Conservation (phyloP, 2,888 invertebrate genomes). For the Andrena fulva region DNA sequence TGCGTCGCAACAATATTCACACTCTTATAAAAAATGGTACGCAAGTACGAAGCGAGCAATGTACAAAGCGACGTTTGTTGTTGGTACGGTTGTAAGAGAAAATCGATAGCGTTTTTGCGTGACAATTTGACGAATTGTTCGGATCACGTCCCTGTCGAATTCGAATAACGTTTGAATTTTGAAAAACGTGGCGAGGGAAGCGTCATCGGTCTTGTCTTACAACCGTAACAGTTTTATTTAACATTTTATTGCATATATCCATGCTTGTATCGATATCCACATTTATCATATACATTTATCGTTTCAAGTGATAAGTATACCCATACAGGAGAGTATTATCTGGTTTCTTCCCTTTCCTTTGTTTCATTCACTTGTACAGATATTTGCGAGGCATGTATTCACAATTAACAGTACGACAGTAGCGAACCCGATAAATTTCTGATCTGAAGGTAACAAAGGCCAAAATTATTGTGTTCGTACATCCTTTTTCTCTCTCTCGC, state of each 20-base stretch:
- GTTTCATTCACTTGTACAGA: slow-evolving; percentile 51
- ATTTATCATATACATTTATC: slow-evolving; percentile 52
- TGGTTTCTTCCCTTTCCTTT: slow-evolving; percentile 6
- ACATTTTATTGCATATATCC: slow-evolving; percentile 46
- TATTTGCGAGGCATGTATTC: slow-evolving; percentile 58
- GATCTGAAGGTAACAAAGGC: slow-evolving; percentile 31
- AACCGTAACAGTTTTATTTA: slow-evolving; percentile 49
- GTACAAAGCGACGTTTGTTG: slow-evolving; percentile 68
- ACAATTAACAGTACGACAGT: slow-evolving; percentile 43
- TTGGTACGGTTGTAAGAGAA: slow-evolving; percentile 65
- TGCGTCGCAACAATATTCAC: slow-evolving; percentile 35
- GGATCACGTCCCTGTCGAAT: neutral
- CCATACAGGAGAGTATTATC: slow-evolving; percentile 51
- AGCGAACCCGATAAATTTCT: slow-evolving; percentile 11
- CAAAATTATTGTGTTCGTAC: slow-evolving; percentile 25
- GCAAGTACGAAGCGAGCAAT: slow-evolving; percentile 68
- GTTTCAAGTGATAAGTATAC: slow-evolving; percentile 41
- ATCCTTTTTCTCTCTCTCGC: neutral
- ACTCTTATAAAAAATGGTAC: slow-evolving; percentile 67
- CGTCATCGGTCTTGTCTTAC: slow-evolving; percentile 50
- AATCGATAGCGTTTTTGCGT: slow-evolving; percentile 9
- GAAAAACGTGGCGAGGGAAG: neutral
- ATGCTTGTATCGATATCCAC: slow-evolving; percentile 51
- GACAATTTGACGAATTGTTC: neutral
- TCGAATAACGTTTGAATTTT: neutral